phyloP scores from a whole-genome alignment of 2,888 invertebrate genomes.

The Cephus pulcher region DNA sequence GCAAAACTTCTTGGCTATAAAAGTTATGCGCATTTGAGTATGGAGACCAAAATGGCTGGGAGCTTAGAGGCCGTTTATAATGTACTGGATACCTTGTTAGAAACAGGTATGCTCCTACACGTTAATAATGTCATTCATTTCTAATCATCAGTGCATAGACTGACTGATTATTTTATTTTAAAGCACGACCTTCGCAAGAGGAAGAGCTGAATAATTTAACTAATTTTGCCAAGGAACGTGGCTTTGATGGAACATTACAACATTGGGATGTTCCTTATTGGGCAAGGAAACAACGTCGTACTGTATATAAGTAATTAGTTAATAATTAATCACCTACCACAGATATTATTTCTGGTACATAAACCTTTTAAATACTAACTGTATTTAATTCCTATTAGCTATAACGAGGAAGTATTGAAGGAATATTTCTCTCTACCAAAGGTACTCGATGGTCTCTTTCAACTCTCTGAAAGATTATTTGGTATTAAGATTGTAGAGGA shows the following conservation, averaged over 20 bases:
- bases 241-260: slow-evolving; percentile 76
- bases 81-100: slow-evolving; percentile 75
- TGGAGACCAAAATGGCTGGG: slow-evolving; percentile 95
- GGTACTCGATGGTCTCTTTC: slow-evolving; percentile 84
- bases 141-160: background rate
- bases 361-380: background rate
- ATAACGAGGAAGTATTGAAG: slow-evolving; percentile 78
- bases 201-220: slow-evolving; percentile 79
- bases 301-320: slow-evolving; percentile 62
- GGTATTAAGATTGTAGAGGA: slow-evolving; percentile 78
- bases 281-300: slow-evolving; percentile 80
- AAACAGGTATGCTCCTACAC: slow-evolving; percentile 64
- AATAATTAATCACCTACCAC: background rate
- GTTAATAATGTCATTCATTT: background rate
- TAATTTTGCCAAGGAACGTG: slow-evolving; percentile 75
- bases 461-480: slow-evolving; percentile 81
- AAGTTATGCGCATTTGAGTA: slow-evolving; percentile 85
- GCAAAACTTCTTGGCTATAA: slow-evolving; percentile 84
- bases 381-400: slow-evolving; percentile 56
- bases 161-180: slow-evolving; percentile 19
- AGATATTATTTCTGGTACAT: background rate
- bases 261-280: slow-evolving; percentile 91
- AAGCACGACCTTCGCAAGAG: slow-evolving; percentile 80
- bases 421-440: slow-evolving; percentile 86
- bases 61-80: slow-evolving; percentile 79